Evolutionary conservation across 2,888 invertebrate genomes (phyloP), one percentile per base, ranked within the genome.

Genomic region (Melipona bicolor): DNA sequence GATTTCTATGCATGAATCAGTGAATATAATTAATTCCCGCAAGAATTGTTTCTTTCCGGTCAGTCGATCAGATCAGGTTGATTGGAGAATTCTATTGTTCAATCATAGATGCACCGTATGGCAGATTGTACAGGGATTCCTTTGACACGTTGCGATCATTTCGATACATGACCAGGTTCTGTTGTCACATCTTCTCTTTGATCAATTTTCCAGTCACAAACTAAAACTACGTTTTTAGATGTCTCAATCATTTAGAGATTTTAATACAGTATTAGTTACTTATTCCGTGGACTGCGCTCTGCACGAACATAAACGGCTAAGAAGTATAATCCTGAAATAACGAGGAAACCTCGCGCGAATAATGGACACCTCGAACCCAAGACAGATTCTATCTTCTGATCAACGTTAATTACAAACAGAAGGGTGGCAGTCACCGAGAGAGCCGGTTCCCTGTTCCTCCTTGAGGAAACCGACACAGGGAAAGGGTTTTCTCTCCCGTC

Each of bases 401-500:
- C 15, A 19, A 27, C 49, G 61, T 61, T 72, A 72, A 72, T 72
- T 61, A 21, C 72, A 21, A 49, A 13, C 59, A 32, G 59, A 15
- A 24, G 59, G 27, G 19, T 27, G 59, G 5, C 24, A 27, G 4
- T 2, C 11, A 4, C 9, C 24, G 17, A 59, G 27, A 19, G 11
- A n/a, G 59, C 36, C 27, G 27, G 15, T n/a, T 15, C 36, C 24
- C 56, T 56, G 4, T 19, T 9, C 27, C 4, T 24, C 50, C 24
- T n/a, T 68, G 19, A 61, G 49, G 56, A 69, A 77, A 69, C 62
- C 77, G 61, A 49, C 59, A 24, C 36, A 15, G 15, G 52, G 71
- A 76, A 84, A 74, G 68, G 62, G 77, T 64, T 77, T 84, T 52
- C 71, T 69, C 83, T 67, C 11, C 43, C 75, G 69, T 49, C 50